Base-by-base conservation (phyloP, 2,113 vertebrate genomes). In the Promerops cafer region DNA sequence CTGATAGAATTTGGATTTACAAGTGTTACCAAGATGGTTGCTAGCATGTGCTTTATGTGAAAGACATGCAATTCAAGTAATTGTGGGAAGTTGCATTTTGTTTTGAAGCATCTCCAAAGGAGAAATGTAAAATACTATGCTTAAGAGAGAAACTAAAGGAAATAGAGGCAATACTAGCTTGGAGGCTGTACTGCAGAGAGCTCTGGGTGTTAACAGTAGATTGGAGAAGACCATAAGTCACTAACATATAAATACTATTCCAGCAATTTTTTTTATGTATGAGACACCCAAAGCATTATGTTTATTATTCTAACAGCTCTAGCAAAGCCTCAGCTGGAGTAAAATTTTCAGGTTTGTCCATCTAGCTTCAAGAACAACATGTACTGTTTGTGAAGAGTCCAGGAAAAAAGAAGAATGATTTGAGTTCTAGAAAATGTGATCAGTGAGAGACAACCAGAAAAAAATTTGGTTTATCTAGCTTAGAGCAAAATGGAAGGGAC, bases 61-160 rank as follows among this genome's bases (percentile, higher is more conserved):
- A 66, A 65, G 21, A 45, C 23, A 20, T 0, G 0, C 0, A 1
- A 33, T 69, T 92, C 28, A 35, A 93, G 33, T 22, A 45, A 42
- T 69, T 59, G 66, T 81, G 54, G 47, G 39, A 90, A 70, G 47
- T 35, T 61, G 27, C 26, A 30, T 91, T 88, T 31, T 88, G 17
- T 65, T 89, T 61, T 88, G 59, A 81, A 89, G 35, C 5, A 11
- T 50, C 24, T 89, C 82, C 52, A 63, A 33, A 64, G 50, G 10
- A 71, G 47, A 92, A 89, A 28, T 66, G 19, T 88, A 27, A 93
- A 95, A 45, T 77, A 52, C 23, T 42, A 0, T 50, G 27, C 82
- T 88, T 77, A 83, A 74, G 37, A 35, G 65, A 53, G 31, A 72
- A 91, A 57, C 90, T 19, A 64, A 52, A 87, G 40, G 40, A 90